A percentile compares a stretch with the other conserved stretches of the same genome.
phyloP scores from a whole-genome alignment of 2,888 invertebrate species.

The Ferdinandea cuprea region DNA sequence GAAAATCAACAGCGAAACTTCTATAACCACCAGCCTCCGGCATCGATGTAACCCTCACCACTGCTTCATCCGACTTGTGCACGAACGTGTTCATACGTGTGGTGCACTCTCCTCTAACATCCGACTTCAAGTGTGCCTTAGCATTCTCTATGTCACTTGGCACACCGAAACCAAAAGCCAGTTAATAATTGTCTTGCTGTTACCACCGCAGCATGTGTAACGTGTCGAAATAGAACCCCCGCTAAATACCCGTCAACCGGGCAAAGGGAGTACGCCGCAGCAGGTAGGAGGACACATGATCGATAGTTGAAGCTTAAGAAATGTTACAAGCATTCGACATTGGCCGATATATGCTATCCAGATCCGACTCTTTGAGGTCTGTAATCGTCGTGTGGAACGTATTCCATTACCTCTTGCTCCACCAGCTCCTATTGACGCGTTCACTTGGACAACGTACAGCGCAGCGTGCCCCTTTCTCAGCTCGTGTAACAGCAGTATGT shows the following conservation, averaged over 20 bases:
- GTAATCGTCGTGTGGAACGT: not conserved
- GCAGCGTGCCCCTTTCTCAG: slow-evolving; percentile 10
- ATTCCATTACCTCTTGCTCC: slow-evolving; percentile 26
- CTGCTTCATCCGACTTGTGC: slow-evolving; percentile 3
- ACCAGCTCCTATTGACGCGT: slow-evolving; percentile 5
- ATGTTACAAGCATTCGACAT: slow-evolving; percentile 58
- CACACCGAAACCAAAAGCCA: slow-evolving; percentile 29
- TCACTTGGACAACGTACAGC: slow-evolving; percentile 16
- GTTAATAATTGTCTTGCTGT: slow-evolving; percentile 45
- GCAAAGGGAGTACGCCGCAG: not conserved
- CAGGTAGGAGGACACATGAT: slow-evolving; percentile 45
- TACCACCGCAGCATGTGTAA: slow-evolving; percentile 52
- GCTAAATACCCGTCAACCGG: slow-evolving; percentile 32
- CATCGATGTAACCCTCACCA: not conserved
- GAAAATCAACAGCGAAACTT: slow-evolving; percentile 36
- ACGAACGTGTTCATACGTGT: slow-evolving; percentile 18
- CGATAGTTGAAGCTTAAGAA: slow-evolving; percentile 61
- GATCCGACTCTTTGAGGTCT: not conserved
- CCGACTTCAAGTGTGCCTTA: slow-evolving; percentile 22
- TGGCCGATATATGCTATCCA: slow-evolving; percentile 49
- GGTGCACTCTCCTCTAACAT: not conserved
- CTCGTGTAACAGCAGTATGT: slow-evolving; percentile 30
- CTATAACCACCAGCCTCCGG: slow-evolving; percentile 9
- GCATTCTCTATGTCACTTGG: slow-evolving; percentile 48
- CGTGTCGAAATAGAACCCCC: slow-evolving; percentile 29